These are phyloP conservation scores for Dendrophyllia cribrosa DNA, from an alignment of 64 coral and sea anemone genomes.

Conservation along the genomic window DNA sequence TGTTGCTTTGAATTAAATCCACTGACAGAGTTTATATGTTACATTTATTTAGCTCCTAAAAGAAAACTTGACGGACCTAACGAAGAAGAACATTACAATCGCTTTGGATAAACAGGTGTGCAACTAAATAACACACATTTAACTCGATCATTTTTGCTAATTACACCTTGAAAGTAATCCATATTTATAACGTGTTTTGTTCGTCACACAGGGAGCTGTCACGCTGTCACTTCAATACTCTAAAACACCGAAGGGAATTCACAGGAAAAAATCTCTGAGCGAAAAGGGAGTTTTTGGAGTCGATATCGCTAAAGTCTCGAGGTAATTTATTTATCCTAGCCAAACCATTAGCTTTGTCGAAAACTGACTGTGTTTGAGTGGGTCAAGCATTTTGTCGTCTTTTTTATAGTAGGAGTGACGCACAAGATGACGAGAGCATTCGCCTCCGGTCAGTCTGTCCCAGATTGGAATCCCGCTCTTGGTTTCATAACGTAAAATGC, in stretches of 20 bases:
- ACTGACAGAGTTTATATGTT: too few species aligned
- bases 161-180: background rate
- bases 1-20: too few species aligned
- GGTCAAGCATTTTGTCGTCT: too few species aligned
- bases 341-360: too few species aligned
- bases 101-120: slow-evolving; percentile 92
- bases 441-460: too few species aligned
- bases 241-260: slow-evolving; percentile 75
- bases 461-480: too few species aligned
- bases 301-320: slow-evolving; percentile 81
- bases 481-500: too few species aligned
- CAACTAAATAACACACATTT: background rate
- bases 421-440: too few species aligned
- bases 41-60: slow-evolving; percentile 53
- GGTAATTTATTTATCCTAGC: slow-evolving; percentile 38
- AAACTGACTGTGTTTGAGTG: too few species aligned
- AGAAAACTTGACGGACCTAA: slow-evolving; percentile 77
- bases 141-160: background rate
- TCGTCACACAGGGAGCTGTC: slow-evolving; percentile 82
- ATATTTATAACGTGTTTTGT: background rate
- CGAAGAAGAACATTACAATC: slow-evolving; percentile 81
- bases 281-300: slow-evolving; percentile 95
- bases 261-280: slow-evolving; percentile 81
- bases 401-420: too few species aligned
- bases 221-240: slow-evolving; percentile 94